These are phyloP conservation scores for Schrankia costaestrigalis DNA, from an alignment of 2,888 invertebrate species.

Conservation along the genomic window DNA sequence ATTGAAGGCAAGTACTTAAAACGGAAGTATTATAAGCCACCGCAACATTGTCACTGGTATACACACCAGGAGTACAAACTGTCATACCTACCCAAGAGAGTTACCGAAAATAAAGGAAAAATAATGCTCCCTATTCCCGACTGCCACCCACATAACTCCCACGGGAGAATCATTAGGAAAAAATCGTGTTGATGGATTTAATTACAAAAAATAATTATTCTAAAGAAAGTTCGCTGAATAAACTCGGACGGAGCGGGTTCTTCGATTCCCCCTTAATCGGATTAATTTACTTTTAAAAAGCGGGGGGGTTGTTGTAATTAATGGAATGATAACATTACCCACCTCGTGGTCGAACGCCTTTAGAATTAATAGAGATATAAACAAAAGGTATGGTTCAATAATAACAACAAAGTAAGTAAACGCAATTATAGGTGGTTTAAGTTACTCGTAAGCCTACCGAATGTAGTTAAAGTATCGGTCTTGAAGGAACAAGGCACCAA, in stretches of 20 bases:
- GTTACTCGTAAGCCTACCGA: too few relatives aligned
- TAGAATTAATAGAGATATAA: constrained; percentile 46
- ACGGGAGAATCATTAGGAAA: constrained; percentile 79
- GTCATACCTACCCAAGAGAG: constrained; percentile 33
- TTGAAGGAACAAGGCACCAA: too few relatives aligned
- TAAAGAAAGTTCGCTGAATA: constrained; percentile 78
- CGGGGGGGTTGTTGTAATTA: constrained; percentile 77
- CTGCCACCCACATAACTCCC: constrained; percentile 52
- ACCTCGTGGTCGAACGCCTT: constrained; percentile 71
- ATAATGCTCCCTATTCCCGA: constrained; percentile 45
- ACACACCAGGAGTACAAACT: too few relatives aligned
- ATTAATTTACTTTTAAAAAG: constrained; percentile 81
- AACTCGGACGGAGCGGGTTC: constrained; percentile 78
- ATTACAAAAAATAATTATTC: constrained; percentile 81
- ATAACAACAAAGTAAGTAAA: constrained; percentile 9
- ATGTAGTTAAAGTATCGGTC: too few relatives aligned
- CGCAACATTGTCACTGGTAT: too few relatives aligned
- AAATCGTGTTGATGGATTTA: constrained; percentile 82
- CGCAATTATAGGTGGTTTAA: too few relatives aligned
- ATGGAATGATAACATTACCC: constrained; percentile 80
- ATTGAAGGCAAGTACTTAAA: too few relatives aligned
- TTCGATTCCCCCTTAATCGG: constrained; percentile 79
- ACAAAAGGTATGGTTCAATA: constrained; percentile 37
- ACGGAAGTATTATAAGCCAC: too few relatives aligned
- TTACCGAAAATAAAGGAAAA: constrained; percentile 56